Evolutionary conservation across 2,113 vertebrate genomes (phyloP).

Genomic region (Arvicanthis niloticus): DNA sequence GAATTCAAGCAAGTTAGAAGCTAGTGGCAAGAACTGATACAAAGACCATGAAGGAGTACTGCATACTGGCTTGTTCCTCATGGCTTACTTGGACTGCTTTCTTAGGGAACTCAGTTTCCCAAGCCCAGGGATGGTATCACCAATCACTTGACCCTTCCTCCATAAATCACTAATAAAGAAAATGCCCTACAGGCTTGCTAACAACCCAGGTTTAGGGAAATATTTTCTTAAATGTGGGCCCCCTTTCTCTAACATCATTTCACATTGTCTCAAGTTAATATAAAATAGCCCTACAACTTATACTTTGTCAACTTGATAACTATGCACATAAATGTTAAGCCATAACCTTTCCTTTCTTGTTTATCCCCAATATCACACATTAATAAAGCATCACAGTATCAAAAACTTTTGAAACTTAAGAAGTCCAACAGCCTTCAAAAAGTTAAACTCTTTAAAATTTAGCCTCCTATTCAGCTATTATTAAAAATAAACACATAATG

Average conservation of each 20-base stretch:
- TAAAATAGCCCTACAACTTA: not conserved
- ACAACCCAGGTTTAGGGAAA: not conserved
- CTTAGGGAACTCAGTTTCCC: not conserved
- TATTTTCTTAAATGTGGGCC: not conserved
- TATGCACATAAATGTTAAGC: not conserved
- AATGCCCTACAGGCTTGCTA: not conserved
- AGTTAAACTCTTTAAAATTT: not conserved
- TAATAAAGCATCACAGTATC: not conserved
- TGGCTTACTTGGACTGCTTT: not conserved
- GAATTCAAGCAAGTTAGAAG: not conserved
- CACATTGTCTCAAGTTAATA: not conserved
- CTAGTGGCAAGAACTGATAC: too few relatives aligned
- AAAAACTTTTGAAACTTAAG: not conserved
- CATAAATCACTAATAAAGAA: not conserved
- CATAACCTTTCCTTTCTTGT: not conserved
- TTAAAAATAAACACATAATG: too few relatives aligned
- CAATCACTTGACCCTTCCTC: not conserved
- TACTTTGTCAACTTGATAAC: not conserved
- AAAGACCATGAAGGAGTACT: too few relatives aligned
- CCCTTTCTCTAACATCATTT: too few relatives aligned
- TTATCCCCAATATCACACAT: not conserved
- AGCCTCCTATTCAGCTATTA: too few relatives aligned
- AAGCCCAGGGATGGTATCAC: fast-evolving
- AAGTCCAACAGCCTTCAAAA: not conserved
- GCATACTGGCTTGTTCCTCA: not conserved